Conservation (phyloP, 1,140 invertebrate genomes). For the Anastrepha obliqua region DNA sequence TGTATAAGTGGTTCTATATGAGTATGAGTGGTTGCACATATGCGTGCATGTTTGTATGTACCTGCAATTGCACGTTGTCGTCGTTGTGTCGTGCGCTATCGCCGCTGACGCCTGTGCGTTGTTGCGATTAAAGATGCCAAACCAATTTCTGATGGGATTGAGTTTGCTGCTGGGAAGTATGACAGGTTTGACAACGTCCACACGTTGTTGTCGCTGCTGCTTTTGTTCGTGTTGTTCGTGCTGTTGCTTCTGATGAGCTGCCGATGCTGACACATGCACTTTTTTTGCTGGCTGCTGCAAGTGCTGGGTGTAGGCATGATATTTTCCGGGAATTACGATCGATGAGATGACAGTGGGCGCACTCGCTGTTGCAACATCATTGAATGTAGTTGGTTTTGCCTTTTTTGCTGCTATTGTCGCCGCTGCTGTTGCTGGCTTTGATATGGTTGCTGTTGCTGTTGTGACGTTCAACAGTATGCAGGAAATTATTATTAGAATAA, state of each 20-base stretch:
- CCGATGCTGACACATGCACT: slow-evolving; percentile 59
- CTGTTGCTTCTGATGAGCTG: slow-evolving; percentile 29
- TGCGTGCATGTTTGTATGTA: slow-evolving; percentile 52
- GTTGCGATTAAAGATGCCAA: slow-evolving; percentile 71
- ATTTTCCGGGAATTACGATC: slow-evolving; percentile 69
- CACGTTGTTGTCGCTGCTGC: slow-evolving; percentile 48
- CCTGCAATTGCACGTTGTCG: slow-evolving; percentile 71
- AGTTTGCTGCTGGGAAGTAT: slow-evolving; percentile 61
- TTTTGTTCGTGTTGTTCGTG: slow-evolving; percentile 55
- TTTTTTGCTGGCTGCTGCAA: slow-evolving; percentile 62
- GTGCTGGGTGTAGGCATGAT: slow-evolving; percentile 68
- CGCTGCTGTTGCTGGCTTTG: neutral
- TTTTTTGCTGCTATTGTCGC: slow-evolving; percentile 51
- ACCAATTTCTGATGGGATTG: slow-evolving; percentile 74
- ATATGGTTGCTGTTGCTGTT: neutral
- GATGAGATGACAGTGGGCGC: slow-evolving; percentile 3
- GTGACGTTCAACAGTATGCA: slow-evolving; percentile 60
- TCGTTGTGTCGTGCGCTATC: slow-evolving; percentile 66
- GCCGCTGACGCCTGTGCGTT: slow-evolving; percentile 62
- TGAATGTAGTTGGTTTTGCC: slow-evolving; percentile 48
- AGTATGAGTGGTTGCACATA: too few species aligned
- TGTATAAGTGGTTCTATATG: neutral
- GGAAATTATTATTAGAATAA: slow-evolving; percentile 69
- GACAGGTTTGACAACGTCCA: slow-evolving; percentile 65
- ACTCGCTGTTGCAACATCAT: neutral